These are phyloP conservation scores for Dynastes hyllus DNA, from an alignment of 2,888 invertebrate species.

Conservation along the genomic window DNA sequence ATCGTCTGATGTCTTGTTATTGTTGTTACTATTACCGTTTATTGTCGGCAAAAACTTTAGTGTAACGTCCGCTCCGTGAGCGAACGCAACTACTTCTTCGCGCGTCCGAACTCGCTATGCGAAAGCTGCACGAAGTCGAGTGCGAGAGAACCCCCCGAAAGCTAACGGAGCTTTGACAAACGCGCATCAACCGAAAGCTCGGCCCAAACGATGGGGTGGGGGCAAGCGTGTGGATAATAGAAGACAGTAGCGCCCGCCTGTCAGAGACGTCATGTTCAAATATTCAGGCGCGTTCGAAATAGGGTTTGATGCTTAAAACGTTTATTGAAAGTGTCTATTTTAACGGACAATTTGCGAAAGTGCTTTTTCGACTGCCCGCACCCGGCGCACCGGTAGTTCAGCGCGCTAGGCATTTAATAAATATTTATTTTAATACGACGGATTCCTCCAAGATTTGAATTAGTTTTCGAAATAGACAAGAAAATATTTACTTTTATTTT, in stretches of 20 bases:
- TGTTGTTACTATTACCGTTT: conserved; percentile 9
- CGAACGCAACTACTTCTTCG: conserved; percentile 53
- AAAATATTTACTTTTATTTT: too few relatives aligned
- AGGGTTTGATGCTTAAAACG: conserved; percentile 59
- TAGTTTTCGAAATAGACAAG: too few relatives aligned
- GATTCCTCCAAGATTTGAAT: too few relatives aligned
- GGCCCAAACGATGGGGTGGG: conserved; percentile 60
- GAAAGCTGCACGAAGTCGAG: conserved; percentile 47
- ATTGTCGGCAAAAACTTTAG: conserved; percentile 10
- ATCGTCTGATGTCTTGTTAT: too few relatives aligned
- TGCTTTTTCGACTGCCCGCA: conserved; percentile 51
- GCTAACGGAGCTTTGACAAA: conserved; percentile 55
- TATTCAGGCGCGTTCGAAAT: conserved; percentile 62
- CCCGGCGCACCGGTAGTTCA: neutral
- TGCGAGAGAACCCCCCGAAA: conserved; percentile 47
- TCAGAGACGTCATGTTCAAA: conserved; percentile 65
- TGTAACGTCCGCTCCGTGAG: neutral
- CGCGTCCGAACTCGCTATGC: conserved; percentile 51
- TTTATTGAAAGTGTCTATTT: conserved; percentile 59
- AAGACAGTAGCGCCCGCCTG: conserved; percentile 65
- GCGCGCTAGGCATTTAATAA: conserved; percentile 6
- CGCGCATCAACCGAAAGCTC: conserved; percentile 62
- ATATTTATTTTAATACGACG: conserved; percentile 19
- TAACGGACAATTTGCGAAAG: conserved; percentile 55
- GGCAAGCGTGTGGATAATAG: conserved; percentile 59